Percentiles rank a stretch among this genome's conserved stretches.
Conservation (phyloP, 1,140 invertebrate genomes). For the Zaprionus nigranus region DNA sequence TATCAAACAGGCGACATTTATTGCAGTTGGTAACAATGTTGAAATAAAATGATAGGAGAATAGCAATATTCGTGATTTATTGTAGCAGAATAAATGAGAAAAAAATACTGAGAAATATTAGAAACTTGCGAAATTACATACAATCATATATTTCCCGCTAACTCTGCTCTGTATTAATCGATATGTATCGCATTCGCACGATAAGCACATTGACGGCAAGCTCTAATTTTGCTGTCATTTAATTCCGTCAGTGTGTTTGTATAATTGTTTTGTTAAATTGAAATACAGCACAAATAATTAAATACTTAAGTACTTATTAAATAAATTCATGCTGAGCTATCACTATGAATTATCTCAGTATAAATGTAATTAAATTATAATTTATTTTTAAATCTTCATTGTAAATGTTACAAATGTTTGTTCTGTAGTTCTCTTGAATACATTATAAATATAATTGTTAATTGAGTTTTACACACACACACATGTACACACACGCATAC, state of each 20-base stretch:
- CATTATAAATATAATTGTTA: constrained; percentile 1
- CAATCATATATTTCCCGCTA: neutral
- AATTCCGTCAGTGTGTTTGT: neutral
- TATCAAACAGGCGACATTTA: neutral
- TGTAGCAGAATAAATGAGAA: neutral
- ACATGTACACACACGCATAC: neutral
- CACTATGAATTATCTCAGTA: neutral
- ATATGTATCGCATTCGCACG: neutral
- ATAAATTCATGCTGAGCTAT: neutral
- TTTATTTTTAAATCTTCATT: neutral
- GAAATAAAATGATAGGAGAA: neutral
- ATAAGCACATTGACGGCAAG: neutral
- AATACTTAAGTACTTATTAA: neutral
- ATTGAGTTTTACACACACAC: neutral
- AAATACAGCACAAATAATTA: neutral
- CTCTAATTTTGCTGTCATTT: neutral
- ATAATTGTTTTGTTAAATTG: neutral
- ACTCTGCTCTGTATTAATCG: neutral
- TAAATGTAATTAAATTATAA: neutral
- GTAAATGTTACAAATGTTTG: neutral
- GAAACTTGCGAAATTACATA: constrained; percentile 1
- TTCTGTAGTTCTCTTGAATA: neutral
- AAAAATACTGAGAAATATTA: neutral
- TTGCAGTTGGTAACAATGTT: neutral
- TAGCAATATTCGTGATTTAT: neutral